Evolutionary conservation across 2,888 invertebrate species (phyloP), one percentile per base, ranked within the genome.

Genomic region (Latrodectus elegans): DNA sequence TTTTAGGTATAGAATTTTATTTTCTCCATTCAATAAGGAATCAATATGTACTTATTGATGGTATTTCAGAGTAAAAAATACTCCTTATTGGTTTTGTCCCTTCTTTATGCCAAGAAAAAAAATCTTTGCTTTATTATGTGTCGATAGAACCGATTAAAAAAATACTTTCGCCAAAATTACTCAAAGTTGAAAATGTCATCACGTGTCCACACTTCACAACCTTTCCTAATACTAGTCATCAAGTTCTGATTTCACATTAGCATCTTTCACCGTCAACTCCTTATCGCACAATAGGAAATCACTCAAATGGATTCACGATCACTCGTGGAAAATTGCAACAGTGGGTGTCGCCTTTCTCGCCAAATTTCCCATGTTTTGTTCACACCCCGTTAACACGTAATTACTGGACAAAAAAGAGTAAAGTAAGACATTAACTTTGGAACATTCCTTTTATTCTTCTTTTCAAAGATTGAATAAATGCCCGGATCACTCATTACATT

Each of bases 371-470:
- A 85, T 71, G 70, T 75, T 75, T 55, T 80, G 75, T 73, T 80
- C 80, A 80, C 80, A 80, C 74, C 79, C 80, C 75, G 85, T 85
- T 80, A 74, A 70, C 85, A 85, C 80, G 75, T 80, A 22, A 85
- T 79, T 85, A 74, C 55, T 14, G 55, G 51, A 71, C 26, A 73
- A 22, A 51, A 65, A 71, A 77, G 52, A 60, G 49, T 67, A 55
- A 68, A 75, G 26, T 14, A 71, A 71, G 65, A 60, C 79, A 71
- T 79, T 79, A 79, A 17, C 51, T 49, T 68, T 9, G 15, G 22
- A 17, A 4, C 67, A 26, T 9, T 49, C 26, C 26, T 38, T 64
- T 75, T 53, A 38, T 38, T 38, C 38, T 38, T 38, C 38, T 53
- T 68, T 68, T 22, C 4, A 60, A 60, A 60, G 51, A 84, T 26